Conservation (phyloP, 2,797 vertebrate genomes). For the Thamnophis elegans region DNA sequence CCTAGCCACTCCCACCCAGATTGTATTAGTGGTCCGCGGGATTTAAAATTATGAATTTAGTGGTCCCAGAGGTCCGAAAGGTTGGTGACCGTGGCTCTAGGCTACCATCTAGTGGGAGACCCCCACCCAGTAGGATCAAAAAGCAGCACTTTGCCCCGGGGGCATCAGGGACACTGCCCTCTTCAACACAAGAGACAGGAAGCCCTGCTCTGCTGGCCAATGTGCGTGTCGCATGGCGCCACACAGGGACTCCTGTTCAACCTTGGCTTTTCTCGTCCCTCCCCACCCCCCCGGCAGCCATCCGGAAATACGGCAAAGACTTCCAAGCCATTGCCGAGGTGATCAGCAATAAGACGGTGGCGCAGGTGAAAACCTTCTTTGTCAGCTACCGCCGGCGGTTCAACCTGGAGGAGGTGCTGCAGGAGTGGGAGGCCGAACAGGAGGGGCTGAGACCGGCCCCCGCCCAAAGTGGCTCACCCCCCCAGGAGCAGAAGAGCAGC, state of each 20-base stretch:
- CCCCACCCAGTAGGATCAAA: no score
- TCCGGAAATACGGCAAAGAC: slow-evolving; percentile 88
- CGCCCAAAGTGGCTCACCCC: background rate
- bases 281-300: slow-evolving; percentile 67
- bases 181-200: background rate
- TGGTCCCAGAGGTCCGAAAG: no score
- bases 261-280: background rate
- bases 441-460: slow-evolving; percentile 68
- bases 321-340: slow-evolving; percentile 87
- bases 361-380: slow-evolving; percentile 89
- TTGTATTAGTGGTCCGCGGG: no score
- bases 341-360: slow-evolving; percentile 86
- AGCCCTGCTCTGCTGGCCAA: background rate
- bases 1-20: no score
- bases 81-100: no score
- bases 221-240: background rate
- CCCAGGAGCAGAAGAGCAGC: slow-evolving; percentile 58
- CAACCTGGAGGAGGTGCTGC: slow-evolving; percentile 89
- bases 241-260: background rate
- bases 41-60: no score
- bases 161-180: background rate
- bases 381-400: slow-evolving; percentile 89
- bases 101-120: no score
- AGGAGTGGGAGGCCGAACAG: slow-evolving; percentile 91
- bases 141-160: background rate